Conservation (phyloP, 2,113 vertebrate genomes). For the Calonectris borealis region DNA sequence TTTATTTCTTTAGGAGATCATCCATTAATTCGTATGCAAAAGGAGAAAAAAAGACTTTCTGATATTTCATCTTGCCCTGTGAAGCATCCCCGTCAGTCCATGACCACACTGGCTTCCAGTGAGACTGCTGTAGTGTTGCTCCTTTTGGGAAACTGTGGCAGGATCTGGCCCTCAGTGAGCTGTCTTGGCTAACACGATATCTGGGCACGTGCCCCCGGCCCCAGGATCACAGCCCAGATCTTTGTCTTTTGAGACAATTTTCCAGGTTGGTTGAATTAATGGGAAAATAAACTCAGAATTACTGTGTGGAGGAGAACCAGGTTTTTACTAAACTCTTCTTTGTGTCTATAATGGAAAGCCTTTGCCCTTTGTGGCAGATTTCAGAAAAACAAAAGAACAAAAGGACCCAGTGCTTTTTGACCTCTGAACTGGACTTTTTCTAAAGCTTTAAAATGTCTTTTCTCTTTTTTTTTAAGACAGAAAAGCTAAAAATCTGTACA, state of each 20-base stretch:
- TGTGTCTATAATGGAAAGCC: not conserved
- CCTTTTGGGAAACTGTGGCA: not conserved
- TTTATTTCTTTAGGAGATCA: not conserved
- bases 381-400: not conserved
- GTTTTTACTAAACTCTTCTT: not conserved
- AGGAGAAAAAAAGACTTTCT: not conserved
- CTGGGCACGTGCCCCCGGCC: rapidly evolving
- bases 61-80: not conserved
- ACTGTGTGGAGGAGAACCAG: not conserved
- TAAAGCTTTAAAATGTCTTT: not conserved
- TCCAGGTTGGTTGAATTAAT: not conserved
- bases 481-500: not conserved
- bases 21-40: not conserved
- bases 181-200: rapidly evolving
- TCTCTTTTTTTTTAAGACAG: not conserved
- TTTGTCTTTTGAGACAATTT: not conserved
- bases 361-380: not conserved
- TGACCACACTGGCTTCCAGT: not conserved
- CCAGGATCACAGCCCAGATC: not conserved
- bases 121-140: not conserved
- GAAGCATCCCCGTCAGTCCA: not conserved
- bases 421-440: not conserved
- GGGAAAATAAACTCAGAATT: not conserved
- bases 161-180: not conserved
- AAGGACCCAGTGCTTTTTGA: not conserved